phyloP scores from a whole-genome alignment of 2,888 invertebrate genomes.

The Tupiocoris notatus region DNA sequence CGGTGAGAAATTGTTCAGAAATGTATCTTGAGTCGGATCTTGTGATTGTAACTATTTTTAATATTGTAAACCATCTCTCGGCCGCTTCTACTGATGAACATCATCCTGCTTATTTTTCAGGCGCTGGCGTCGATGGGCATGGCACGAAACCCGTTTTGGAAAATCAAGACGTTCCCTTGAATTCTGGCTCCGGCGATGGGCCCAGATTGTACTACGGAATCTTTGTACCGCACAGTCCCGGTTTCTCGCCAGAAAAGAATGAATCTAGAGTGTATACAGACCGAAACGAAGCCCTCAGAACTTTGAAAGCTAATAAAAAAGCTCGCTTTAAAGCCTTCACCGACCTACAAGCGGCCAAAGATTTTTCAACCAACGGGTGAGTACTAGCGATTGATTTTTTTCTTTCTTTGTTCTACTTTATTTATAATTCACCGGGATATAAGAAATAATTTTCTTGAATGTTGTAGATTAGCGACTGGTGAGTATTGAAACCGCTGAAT shows the following conservation, averaged over 20 bases:
- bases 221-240: background rate
- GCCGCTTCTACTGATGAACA: too few species aligned
- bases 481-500: too few species aligned
- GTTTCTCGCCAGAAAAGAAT: background rate
- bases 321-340: slow-evolving; percentile 79
- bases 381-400: too few species aligned
- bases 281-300: slow-evolving; percentile 69
- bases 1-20: too few species aligned
- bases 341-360: slow-evolving; percentile 69
- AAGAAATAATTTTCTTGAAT: too few species aligned
- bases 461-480: too few species aligned
- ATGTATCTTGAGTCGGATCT: too few species aligned
- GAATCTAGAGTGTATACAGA: slow-evolving; percentile 62
- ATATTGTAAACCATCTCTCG: too few species aligned
- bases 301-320: slow-evolving; percentile 73
- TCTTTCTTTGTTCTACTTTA: too few species aligned
- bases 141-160: background rate
- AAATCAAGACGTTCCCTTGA: background rate
- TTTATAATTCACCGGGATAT: too few species aligned
- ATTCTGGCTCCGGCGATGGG: slow-evolving; percentile 15
- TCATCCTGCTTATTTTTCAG: too few species aligned
- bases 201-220: slow-evolving; percentile 18
- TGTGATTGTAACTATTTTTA: too few species aligned
- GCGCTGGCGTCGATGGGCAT: background rate
- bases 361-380: slow-evolving; percentile 61